These are phyloP conservation scores for Bombus consobrinus DNA, from an alignment of 1,140 invertebrate species.

Conservation along the genomic window DNA sequence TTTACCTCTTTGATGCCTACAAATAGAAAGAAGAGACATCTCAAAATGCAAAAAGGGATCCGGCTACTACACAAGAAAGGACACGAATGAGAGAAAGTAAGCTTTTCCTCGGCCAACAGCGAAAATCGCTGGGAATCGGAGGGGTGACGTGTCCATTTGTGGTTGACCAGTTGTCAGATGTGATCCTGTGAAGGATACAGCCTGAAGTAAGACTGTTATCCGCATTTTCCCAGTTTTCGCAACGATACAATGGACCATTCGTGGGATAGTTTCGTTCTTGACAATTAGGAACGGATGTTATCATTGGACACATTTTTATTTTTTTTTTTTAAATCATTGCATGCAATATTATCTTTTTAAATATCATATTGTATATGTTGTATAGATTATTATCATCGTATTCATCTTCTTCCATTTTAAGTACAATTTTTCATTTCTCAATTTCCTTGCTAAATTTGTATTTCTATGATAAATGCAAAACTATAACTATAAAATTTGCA, in stretches of 20 bases:
- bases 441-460: neutral
- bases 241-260: conserved; percentile 20
- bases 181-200: conserved; percentile 34
- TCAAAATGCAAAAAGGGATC: conserved; percentile 77
- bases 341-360: too few relatives aligned
- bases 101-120: conserved; percentile 61
- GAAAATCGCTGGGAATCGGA: conserved; percentile 77
- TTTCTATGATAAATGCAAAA: neutral
- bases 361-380: too few relatives aligned
- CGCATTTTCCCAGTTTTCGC: conserved; percentile 51
- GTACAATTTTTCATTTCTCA: neutral
- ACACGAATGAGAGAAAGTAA: conserved; percentile 49
- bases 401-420: neutral
- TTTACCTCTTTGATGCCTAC: conserved; percentile 75
- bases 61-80: conserved; percentile 71
- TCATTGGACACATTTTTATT: neutral
- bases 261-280: conserved; percentile 15
- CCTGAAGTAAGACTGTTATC: conserved; percentile 10
- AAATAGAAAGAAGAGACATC: conserved; percentile 61
- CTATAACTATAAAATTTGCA: too few relatives aligned
- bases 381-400: too few relatives aligned
- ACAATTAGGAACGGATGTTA: neutral
- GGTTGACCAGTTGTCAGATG: conserved; percentile 78
- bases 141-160: conserved; percentile 83
- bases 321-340: neutral